Evolutionary conservation across 1,140 invertebrate species (phyloP).

Genomic region (Drosophila punjabiensis): DNA sequence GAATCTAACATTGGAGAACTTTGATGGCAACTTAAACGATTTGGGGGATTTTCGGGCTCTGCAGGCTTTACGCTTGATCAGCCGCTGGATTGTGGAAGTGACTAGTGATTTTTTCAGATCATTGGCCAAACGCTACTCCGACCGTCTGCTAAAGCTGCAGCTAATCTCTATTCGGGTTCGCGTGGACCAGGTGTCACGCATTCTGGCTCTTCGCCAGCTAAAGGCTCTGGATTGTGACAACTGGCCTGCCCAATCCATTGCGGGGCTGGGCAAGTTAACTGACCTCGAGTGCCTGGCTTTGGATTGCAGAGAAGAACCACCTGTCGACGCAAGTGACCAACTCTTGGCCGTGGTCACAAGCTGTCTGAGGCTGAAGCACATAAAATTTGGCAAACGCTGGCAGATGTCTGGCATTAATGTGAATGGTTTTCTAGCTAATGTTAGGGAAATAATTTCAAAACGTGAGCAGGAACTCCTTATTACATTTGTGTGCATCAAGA

Average conservation of each 20-base stretch:
- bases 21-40: constrained; percentile 24
- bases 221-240: constrained; percentile 51
- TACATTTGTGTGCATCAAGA: constrained; percentile 17
- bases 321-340: constrained; percentile 2
- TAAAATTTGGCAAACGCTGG: constrained; percentile 54
- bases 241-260: constrained; percentile 43
- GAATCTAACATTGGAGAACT: constrained; percentile 65
- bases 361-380: constrained; percentile 47
- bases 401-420: constrained; percentile 5
- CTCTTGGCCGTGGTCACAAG: constrained; percentile 25
- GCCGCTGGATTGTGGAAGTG: constrained; percentile 20
- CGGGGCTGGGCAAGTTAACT: constrained; percentile 17
- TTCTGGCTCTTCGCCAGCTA: constrained; percentile 26
- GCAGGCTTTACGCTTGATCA: constrained; percentile 45
- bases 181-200: constrained; percentile 30
- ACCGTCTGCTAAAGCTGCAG: constrained; percentile 50
- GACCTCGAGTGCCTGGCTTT: constrained; percentile 53
- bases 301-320: constrained; percentile 27
- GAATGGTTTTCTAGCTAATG: constrained; percentile 19
- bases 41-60: constrained; percentile 49
- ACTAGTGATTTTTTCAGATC: constrained; percentile 40
- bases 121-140: constrained; percentile 29
- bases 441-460: not conserved
- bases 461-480: constrained; percentile 26
- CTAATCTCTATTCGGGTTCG: constrained; percentile 33